Percentiles rank a stretch among this genome's conserved stretches.
phyloP scores from a whole-genome alignment of 2,113 vertebrate genomes.

The Dipodomys merriami region DNA sequence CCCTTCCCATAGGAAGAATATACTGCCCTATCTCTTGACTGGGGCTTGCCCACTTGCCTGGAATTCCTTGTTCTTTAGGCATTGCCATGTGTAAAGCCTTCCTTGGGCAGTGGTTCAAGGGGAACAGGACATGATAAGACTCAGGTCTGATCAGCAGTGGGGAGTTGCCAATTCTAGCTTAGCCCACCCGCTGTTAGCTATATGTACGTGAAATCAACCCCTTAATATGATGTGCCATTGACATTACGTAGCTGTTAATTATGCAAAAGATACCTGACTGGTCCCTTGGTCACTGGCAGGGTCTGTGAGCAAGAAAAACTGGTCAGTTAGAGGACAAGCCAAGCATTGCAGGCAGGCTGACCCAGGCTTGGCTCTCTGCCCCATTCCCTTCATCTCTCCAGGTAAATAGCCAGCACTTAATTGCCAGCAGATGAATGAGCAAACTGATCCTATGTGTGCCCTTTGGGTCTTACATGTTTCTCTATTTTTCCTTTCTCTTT shows the following conservation, averaged over 20 bases:
- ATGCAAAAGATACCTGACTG: background rate
- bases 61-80: background rate
- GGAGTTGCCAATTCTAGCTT: background rate
- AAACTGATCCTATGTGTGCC: constrained; percentile 6
- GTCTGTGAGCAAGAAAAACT: background rate
- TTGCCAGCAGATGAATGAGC: background rate
- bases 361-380: background rate
- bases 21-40: background rate
- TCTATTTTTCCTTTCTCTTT: constrained; percentile 32
- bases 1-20: background rate
- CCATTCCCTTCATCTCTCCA: background rate
- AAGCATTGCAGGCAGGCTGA: background rate
- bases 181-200: background rate
- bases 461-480: constrained; percentile 42
- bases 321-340: background rate
- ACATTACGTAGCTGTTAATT: background rate
- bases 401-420: background rate
- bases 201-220: background rate
- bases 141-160: background rate
- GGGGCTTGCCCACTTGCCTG: background rate
- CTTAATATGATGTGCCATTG: too few species aligned
- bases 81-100: background rate
- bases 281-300: background rate
- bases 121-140: background rate
- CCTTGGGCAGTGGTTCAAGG: background rate